phyloP scores from a whole-genome alignment of 2,113 vertebrate species.

The Colaptes auratus region DNA sequence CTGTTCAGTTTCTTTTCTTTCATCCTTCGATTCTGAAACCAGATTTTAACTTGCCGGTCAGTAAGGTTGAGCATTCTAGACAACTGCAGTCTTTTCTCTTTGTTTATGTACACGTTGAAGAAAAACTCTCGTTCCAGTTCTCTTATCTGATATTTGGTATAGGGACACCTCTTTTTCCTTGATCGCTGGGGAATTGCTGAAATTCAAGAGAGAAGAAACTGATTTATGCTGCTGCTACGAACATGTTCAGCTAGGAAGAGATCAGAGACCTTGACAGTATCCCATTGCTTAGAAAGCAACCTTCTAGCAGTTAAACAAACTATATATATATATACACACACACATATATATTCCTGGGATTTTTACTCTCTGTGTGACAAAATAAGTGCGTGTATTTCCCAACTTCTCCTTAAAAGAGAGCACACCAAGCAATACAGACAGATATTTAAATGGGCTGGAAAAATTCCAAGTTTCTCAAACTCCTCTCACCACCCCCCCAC shows the following conservation, averaged over 20 bases:
- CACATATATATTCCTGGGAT: neutral
- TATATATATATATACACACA: neutral
- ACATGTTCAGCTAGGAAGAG: neutral
- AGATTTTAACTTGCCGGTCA: conserved; percentile 99
- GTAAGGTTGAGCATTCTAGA: conserved; percentile 98
- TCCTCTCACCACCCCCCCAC: neutral
- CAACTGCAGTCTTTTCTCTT: conserved; percentile 97
- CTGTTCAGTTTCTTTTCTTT: conserved; percentile 99
- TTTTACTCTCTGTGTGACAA: neutral
- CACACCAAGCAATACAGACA: conserved; percentile 36
- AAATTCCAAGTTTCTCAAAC: conserved; percentile 63
- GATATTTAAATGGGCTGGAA: conserved; percentile 72
- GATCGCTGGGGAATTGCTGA: conserved; percentile 87
- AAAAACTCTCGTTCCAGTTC: conserved; percentile 99
- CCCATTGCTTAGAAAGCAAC: conserved; percentile 1
- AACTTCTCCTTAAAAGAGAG: conserved; percentile 48
- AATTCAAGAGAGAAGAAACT: conserved; percentile 64
- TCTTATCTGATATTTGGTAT: conserved; percentile 98
- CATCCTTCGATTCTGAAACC: conserved; percentile 99
- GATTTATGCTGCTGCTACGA: neutral
- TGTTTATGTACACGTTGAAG: conserved; percentile 99
- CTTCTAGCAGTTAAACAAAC: neutral
- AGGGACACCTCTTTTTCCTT: conserved; percentile 97
- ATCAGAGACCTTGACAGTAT: conserved; percentile 12
- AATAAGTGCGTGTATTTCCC: neutral